These are phyloP conservation scores for Liolophura sinensis DNA, from an alignment of 1,140 invertebrate species.

Conservation along the genomic window DNA sequence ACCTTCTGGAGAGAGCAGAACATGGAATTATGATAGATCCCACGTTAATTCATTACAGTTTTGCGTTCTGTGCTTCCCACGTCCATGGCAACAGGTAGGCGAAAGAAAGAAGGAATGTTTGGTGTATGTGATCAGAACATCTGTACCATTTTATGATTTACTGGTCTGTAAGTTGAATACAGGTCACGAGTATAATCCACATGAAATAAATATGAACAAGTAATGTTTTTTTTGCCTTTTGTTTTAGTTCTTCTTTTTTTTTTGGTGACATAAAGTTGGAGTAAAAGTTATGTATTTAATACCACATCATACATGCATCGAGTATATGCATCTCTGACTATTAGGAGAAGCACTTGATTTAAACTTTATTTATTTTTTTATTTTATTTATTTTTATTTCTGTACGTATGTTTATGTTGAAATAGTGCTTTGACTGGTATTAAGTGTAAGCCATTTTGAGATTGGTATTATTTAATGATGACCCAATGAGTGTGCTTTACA, in stretches of 20 bases:
- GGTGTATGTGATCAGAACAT: background rate
- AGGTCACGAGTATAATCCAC: no score
- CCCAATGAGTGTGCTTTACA: background rate
- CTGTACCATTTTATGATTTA: background rate
- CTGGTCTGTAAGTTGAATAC: background rate
- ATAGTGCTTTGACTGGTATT: no score
- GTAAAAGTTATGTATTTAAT: no score
- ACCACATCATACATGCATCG: no score
- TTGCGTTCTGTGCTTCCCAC: constrained; percentile 98
- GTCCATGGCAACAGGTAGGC: constrained; percentile 92
- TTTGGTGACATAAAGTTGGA: no score
- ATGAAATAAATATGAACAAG: no score
- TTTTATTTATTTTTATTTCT: no score
- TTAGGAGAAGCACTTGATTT: background rate
- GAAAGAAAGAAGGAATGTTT: background rate
- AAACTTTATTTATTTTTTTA: constrained; percentile 3
- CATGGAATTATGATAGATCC: constrained; percentile 96
- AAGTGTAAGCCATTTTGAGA: no score
- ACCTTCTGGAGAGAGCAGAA: constrained; percentile 93
- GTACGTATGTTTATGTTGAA: no score
- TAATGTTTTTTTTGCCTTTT: no score
- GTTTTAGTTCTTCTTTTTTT: no score
- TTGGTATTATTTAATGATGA: background rate
- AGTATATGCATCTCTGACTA: no score
- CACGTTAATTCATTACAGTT: constrained; percentile 97